A percentile compares a stretch with the other conserved stretches of the same genome.
phyloP scores from a whole-genome alignment of 2,888 invertebrate species.

The Cremastobaeus sp. region DNA sequence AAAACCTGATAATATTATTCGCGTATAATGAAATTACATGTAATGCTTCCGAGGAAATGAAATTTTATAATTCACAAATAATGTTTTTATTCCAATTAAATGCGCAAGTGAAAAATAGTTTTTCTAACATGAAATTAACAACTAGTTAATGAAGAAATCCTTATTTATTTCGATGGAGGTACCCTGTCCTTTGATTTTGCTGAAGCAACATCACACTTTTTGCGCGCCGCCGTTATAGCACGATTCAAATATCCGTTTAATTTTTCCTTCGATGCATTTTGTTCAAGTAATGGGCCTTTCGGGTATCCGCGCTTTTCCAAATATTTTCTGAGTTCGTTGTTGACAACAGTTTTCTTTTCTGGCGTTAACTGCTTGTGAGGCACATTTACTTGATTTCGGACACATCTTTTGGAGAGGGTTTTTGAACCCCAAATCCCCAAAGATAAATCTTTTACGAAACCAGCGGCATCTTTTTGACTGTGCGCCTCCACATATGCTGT shows the following conservation, averaged over 20 bases:
- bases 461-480: neutral
- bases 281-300: too few species aligned
- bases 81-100: too few species aligned
- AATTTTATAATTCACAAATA: too few species aligned
- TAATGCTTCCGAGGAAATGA: too few species aligned
- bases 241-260: neutral
- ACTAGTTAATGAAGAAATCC: neutral
- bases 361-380: neutral
- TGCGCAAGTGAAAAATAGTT: too few species aligned
- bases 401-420: neutral
- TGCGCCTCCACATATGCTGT: neutral
- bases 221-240: constrained; percentile 3
- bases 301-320: neutral
- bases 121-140: too few species aligned
- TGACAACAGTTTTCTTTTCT: neutral
- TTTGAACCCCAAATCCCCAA: neutral
- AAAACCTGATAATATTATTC: too few species aligned
- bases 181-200: too few species aligned
- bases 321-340: neutral
- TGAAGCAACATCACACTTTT: too few species aligned
- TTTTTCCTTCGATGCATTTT: too few species aligned
- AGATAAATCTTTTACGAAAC: neutral
- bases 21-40: too few species aligned
- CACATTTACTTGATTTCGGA: neutral
- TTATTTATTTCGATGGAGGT: too few species aligned